Evolutionary conservation across 1,140 invertebrate genomes (phyloP), one percentile per base, ranked within the genome.

Genomic region (Capitella teleta): DNA sequence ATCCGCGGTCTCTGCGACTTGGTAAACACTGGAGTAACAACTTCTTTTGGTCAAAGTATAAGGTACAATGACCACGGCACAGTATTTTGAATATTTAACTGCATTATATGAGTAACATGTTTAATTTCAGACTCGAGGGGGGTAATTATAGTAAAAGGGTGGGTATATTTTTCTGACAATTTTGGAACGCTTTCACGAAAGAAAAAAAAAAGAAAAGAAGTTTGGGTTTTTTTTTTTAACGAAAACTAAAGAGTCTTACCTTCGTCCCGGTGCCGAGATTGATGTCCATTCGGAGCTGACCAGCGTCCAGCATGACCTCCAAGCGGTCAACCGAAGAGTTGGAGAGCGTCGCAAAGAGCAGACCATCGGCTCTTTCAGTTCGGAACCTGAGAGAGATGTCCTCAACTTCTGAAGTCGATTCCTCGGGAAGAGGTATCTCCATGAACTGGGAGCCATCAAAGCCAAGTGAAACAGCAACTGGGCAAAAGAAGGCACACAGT

Each of bases 361-460:
- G 60, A 23, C 75, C 73, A 54, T 59, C 73, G 0, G 85, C 82
- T 58, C 82, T 78, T 10, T 77, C 81, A 3, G 91, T 96, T 56
- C 83, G 80, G 70, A 97, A 95, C 28, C 91, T 77, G 18, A 98
- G 72, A 23, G 84, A 77, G 28, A 97, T 76, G 64, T 94, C 88
- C 69, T 97, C 93, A 0, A 87, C 89, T 70, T 96, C 88, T 0
- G 87, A 93, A 49, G 79, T 77, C 47, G 83, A 83, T 49, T 87
- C 84, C 24, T 85, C 79, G 1, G 84, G 82, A 68, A 92, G 76
- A 14, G 81, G 76, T 10, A 89, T 80, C 19, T 82, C 81, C 68
- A 91, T 77, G 60, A 88, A 85, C 65, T 95, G 87, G 14, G 82
- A 82, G 14, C 89, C 89, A 64, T 94, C 90, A 61, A 93, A 83